These are phyloP conservation scores for Coracias cyanogaster DNA, from an alignment of 2,797 vertebrate species.

Conservation along the genomic window DNA sequence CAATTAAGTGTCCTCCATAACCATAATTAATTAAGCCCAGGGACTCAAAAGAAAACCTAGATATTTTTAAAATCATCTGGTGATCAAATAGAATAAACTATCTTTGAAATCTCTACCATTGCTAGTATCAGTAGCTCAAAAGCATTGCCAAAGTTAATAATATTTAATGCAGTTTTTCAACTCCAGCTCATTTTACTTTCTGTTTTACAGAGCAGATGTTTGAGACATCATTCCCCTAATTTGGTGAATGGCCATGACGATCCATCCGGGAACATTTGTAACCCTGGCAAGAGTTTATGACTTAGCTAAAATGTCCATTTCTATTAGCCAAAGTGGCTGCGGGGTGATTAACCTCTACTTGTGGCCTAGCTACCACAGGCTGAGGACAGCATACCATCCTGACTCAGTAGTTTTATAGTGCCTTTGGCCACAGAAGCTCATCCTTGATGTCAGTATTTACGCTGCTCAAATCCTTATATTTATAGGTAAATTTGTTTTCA, in stretches of 20 bases:
- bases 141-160: not conserved
- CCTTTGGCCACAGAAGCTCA: not conserved
- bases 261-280: not conserved
- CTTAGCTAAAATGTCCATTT: not conserved
- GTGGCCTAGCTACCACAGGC: not conserved
- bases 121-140: not conserved
- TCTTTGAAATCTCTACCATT: not conserved
- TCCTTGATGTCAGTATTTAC: not conserved
- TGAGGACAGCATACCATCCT: not conserved
- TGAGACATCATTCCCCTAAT: rapidly evolving
- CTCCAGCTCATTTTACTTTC: not conserved
- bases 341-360: not conserved
- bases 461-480: not conserved
- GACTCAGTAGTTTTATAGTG: not conserved
- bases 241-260: not conserved
- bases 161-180: not conserved
- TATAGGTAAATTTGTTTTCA: not conserved
- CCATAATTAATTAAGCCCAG: not conserved
- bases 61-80: not conserved
- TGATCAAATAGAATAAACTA: not conserved
- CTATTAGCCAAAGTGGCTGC: not conserved
- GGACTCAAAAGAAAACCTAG: not conserved
- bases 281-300: not conserved
- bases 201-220: not conserved
- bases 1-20: not conserved